A percentile compares a stretch with the other conserved stretches of the same genome.
These are phyloP conservation scores for Thermophis baileyi DNA, from an alignment of 2,113 vertebrate species.

Conservation along the genomic window DNA sequence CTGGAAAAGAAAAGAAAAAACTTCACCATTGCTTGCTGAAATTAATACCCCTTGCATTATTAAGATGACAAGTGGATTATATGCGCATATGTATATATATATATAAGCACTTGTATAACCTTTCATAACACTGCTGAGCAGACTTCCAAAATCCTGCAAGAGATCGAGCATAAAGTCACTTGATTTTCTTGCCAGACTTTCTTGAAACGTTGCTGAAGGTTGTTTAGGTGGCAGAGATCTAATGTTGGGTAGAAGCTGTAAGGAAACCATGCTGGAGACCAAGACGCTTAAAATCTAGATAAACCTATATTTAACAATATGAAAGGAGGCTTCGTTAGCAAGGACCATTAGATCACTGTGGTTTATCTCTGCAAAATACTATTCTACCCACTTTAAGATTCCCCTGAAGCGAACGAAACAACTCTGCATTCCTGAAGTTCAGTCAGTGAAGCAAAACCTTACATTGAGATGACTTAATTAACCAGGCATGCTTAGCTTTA, in stretches of 20 bases:
- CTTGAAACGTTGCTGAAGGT: not conserved
- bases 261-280: too few species aligned
- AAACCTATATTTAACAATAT: not conserved
- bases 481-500: constrained; percentile 71
- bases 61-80: not conserved
- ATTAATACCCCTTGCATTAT: not conserved
- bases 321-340: not conserved
- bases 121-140: not conserved
- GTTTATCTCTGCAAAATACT: not conserved
- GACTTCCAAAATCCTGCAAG: not conserved
- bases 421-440: constrained; percentile 68
- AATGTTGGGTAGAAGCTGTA: not conserved
- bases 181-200: not conserved
- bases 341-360: not conserved
- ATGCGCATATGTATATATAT: too few species aligned
- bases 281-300: not conserved
- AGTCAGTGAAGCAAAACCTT: constrained; percentile 68
- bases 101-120: not conserved
- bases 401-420: constrained; percentile 37
- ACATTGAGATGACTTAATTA: constrained; percentile 72
- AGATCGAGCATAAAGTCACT: not conserved
- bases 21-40: not conserved
- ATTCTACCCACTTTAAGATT: not conserved
- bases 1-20: not conserved
- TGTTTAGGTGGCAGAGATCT: not conserved